Conservation (phyloP, 30 jellyfish, hydroid and myxozoan genomes). For the Aurelia coerulea region DNA sequence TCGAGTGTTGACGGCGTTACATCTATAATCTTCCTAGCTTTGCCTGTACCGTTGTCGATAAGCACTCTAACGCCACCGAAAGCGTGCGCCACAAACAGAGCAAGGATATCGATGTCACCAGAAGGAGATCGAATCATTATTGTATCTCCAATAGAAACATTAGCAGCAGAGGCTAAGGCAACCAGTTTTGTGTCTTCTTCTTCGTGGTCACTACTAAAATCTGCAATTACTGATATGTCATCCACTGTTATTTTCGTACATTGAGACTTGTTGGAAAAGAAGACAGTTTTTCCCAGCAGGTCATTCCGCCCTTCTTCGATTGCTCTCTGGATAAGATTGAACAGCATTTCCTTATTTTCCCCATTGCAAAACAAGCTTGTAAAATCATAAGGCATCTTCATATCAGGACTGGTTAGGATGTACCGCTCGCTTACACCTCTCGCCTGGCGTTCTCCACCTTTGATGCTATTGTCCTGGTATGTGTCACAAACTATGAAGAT, state of each 20-base stretch:
- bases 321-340: slow-evolving; percentile 38
- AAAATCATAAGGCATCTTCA: slow-evolving; percentile 44
- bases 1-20: slow-evolving; percentile 31
- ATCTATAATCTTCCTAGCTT: slow-evolving; percentile 29
- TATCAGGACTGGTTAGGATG: slow-evolving; percentile 49
- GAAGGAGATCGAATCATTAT: slow-evolving; percentile 22
- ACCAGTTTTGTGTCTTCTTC: slow-evolving; percentile 50
- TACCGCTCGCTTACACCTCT: slow-evolving; percentile 52
- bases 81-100: slow-evolving; percentile 25
- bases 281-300: not conserved
- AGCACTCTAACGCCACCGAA: slow-evolving; percentile 22
- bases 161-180: slow-evolving; percentile 40
- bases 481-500: slow-evolving; percentile 41
- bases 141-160: not conserved
- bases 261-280: slow-evolving; percentile 37
- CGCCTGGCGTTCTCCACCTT: slow-evolving; percentile 50
- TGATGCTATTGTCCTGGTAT: slow-evolving; percentile 43
- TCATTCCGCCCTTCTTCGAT: slow-evolving; percentile 19
- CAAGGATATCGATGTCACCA: slow-evolving; percentile 37
- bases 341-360: slow-evolving; percentile 21
- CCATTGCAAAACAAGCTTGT: slow-evolving; percentile 42
- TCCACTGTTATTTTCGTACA: slow-evolving; percentile 12
- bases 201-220: slow-evolving; percentile 33
- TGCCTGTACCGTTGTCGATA: slow-evolving; percentile 41
- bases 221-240: slow-evolving; percentile 14